Conservation (phyloP, 2,797 vertebrate genomes). For the Limosa lapponica region DNA sequence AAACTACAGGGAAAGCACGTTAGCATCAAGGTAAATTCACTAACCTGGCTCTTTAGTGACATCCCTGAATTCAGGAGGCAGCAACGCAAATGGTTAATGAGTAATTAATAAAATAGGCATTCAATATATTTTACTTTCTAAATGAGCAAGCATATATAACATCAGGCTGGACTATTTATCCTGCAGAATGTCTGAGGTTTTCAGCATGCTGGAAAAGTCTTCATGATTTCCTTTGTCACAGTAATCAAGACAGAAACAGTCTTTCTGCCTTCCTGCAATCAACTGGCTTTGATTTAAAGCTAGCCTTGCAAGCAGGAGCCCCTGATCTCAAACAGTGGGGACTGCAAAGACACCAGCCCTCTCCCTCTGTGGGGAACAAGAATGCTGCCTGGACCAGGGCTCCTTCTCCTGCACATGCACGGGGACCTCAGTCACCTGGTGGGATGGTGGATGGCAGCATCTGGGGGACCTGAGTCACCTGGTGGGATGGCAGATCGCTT, state of each 20-base stretch:
- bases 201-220: background rate
- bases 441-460: background rate
- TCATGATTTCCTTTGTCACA: background rate
- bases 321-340: background rate
- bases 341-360: background rate
- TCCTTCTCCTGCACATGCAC: background rate
- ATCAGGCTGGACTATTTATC: background rate
- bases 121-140: slow-evolving; percentile 3
- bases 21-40: background rate
- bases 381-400: background rate
- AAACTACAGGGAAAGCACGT: background rate
- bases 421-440: background rate
- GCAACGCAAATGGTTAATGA: background rate
- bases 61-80: background rate
- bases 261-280: background rate
- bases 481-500: background rate
- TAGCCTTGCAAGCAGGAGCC: background rate
- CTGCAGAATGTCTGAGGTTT: background rate
- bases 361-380: background rate
- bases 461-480: background rate
- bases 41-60: background rate
- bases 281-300: background rate
- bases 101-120: slow-evolving; percentile 7
- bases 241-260: background rate
- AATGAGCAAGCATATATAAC: background rate